Evolutionary conservation across 2,888 invertebrate species (phyloP), one percentile per base, ranked within the genome.

Genomic region (Netelia melanura): DNA sequence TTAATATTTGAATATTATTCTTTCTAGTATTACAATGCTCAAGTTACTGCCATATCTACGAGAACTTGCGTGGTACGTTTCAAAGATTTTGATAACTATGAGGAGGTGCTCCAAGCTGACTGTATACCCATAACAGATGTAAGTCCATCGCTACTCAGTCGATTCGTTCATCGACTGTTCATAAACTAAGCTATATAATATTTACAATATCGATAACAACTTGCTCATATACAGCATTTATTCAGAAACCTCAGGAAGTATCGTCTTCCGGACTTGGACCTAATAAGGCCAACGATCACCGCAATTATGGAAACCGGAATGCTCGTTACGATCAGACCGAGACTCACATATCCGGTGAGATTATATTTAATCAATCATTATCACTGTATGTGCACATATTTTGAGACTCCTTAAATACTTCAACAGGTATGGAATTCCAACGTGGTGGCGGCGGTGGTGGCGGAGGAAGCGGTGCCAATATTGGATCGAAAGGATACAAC

Each of bases 31-130:
- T 98, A 98, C 89, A 97, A 97, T 91, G 98, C 98, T 11, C 96
- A 96, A 93, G 96, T 98, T 65, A 97, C 97, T 0, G 97, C 96
- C 3, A 95, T 97, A 71, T 97, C 97, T 0, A 96, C 97, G n/a
- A 96, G 95, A 89, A 98, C 98, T 0, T 97, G 97, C 88, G 97
- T 98, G 54, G 98, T 98, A 11, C 96, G 96, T 89, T 98, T 98
- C 94, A 95, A 97, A 90, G 98, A 97, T 75, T 98, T 98, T 93
- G 97, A 98, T 62, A 98, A 98, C 94, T 97, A 97, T 88, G 98
- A 98, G 93, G 98, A 98, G 94, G 97, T 98, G 23, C 95, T 97
- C 25, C 96, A 97, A 92, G 95, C 95, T 14, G 98, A 98, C 94
- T 97, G 98, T 92, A 95, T 97, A 92, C 97, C 98, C 5, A 93